A percentile compares a stretch with the other conserved stretches of the same genome.
phyloP scores from a whole-genome alignment of 1,140 invertebrate genomes.

The Panulirus ornatus region DNA sequence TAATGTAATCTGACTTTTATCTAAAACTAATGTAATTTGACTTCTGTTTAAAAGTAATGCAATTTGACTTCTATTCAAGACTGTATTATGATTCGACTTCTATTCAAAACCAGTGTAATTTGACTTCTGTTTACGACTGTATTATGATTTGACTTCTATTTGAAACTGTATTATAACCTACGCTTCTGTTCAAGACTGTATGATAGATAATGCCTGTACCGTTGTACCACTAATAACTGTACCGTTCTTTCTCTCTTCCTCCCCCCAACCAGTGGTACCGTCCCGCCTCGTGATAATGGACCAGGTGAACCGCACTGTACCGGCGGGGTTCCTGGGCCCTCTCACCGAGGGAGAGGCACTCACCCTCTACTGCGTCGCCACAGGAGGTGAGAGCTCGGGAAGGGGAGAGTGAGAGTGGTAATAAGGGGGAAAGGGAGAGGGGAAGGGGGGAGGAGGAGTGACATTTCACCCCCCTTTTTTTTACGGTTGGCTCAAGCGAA shows the following conservation, averaged over 20 bases:
- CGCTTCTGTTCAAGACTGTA: no score
- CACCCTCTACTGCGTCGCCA: conserved; percentile 49
- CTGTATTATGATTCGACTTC: no score
- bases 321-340: conserved; percentile 45
- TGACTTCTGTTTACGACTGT: no score
- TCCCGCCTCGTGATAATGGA: conserved; percentile 32
- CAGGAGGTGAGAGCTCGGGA: neutral
- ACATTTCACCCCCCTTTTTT: neutral
- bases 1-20: no score
- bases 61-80: no score
- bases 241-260: neutral
- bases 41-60: no score
- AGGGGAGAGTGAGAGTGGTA: neutral
- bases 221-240: neutral
- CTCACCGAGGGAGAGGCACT: conserved; percentile 46
- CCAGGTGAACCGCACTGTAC: conserved; percentile 4
- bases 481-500: no score
- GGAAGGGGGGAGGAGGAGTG: neutral
- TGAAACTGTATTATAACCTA: no score
- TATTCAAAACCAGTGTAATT: no score
- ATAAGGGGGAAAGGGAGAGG: neutral
- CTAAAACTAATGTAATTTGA: no score
- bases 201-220: no score
- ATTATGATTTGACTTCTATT: no score
- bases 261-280: conserved; percentile 44